Percentiles rank a stretch among this genome's conserved stretches.
Conservation (phyloP, 2,888 invertebrate species). For the Busseola fusca region DNA sequence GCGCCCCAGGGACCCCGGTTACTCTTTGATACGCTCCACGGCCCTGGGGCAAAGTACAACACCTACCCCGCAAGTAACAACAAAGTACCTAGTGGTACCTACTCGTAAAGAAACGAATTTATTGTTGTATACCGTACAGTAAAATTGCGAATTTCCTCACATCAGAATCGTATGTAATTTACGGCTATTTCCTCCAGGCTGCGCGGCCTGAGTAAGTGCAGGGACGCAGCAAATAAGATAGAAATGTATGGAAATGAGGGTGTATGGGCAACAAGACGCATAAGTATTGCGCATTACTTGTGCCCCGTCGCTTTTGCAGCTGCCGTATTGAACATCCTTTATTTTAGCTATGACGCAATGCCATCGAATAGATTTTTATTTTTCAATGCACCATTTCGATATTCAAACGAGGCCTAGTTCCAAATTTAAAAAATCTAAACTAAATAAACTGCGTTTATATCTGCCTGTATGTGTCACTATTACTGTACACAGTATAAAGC, state of each 20-base stretch:
- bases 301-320: constrained; percentile 51
- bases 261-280: constrained; percentile 48
- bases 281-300: constrained; percentile 57
- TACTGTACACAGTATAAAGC: too few relatives aligned
- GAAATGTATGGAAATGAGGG: constrained; percentile 60
- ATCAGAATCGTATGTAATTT: constrained; percentile 57
- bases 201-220: constrained; percentile 52
- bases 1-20: too few relatives aligned
- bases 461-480: background rate
- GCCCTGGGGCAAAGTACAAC: too few relatives aligned
- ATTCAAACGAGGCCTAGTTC: constrained; percentile 25
- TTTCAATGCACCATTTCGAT: constrained; percentile 2
- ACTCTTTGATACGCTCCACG: too few relatives aligned
- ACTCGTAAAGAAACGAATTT: constrained; percentile 8
- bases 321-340: constrained; percentile 32
- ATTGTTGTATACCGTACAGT: constrained; percentile 26
- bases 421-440: constrained; percentile 17
- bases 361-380: constrained; percentile 7
- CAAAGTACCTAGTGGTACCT: background rate
- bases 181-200: constrained; percentile 51
- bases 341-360: constrained; percentile 46
- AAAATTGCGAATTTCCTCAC: constrained; percentile 50
- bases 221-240: constrained; percentile 61
- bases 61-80: background rate
- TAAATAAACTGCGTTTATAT: constrained; percentile 15